Conservation (phyloP, 1,140 invertebrate species). For the Leguminivora glycinivorella region DNA sequence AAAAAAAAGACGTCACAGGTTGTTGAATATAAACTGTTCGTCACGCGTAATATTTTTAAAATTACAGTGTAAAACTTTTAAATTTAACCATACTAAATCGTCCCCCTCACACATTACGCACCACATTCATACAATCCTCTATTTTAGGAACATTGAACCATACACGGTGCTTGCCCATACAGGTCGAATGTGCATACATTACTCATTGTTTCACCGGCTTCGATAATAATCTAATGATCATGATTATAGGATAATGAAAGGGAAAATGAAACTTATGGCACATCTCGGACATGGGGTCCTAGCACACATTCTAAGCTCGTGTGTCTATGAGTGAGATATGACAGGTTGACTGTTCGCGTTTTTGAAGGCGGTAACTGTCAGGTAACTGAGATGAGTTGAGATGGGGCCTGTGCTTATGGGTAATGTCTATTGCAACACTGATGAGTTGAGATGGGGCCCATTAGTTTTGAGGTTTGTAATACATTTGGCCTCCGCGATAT, state of each 20-base stretch:
- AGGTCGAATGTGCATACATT: constrained; percentile 36
- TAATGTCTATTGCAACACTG: constrained; percentile 1
- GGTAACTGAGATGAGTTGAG: too few species aligned
- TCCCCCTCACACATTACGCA: background rate
- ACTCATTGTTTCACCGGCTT: constrained; percentile 43
- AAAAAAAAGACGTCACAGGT: too few species aligned
- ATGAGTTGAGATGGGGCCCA: constrained; percentile 8
- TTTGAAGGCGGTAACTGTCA: too few species aligned
- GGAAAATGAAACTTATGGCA: constrained; percentile 36
- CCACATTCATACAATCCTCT: background rate
- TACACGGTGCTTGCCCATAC: constrained; percentile 40
- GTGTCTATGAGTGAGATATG: too few species aligned
- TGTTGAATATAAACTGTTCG: too few species aligned
- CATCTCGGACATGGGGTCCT: too few species aligned
- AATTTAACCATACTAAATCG: background rate
- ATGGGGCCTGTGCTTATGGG: too few species aligned
- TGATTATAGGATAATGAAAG: constrained; percentile 37
- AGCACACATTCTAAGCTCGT: too few species aligned
- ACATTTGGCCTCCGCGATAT: constrained; percentile 8
- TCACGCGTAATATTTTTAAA: too few species aligned
- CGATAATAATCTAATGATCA: constrained; percentile 38
- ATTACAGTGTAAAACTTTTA: background rate
- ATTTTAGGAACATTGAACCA: constrained; percentile 10
- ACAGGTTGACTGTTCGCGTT: too few species aligned
- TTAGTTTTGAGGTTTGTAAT: constrained; percentile 26